Conservation (phyloP, 1,140 invertebrate genomes). For the Episyrphus balteatus region DNA sequence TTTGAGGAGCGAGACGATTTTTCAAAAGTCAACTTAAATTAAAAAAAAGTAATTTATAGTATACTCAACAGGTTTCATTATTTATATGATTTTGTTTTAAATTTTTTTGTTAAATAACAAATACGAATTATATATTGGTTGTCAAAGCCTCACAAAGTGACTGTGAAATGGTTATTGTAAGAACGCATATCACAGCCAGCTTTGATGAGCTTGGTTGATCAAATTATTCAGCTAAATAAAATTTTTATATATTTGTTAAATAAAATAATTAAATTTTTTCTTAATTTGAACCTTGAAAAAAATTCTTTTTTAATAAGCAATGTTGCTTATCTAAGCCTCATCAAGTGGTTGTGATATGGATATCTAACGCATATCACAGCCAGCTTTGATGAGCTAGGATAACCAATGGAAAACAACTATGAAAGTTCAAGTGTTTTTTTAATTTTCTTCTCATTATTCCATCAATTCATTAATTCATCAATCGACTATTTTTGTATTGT, state of each 20-base stretch:
- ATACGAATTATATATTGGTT: conserved; percentile 1
- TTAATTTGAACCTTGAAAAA: neutral
- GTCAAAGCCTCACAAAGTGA: conserved; percentile 51
- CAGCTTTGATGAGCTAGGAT: conserved; percentile 79
- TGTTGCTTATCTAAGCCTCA: conserved; percentile 39
- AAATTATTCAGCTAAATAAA: conserved; percentile 22
- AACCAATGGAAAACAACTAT: conserved; percentile 33
- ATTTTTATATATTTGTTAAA: neutral
- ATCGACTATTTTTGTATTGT: too few species aligned
- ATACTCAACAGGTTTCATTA: conserved; percentile 4
- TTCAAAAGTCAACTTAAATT: conserved; percentile 10
- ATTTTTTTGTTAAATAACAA: neutral
- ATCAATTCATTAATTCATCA: too few species aligned
- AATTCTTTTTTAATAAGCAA: conserved; percentile 11
- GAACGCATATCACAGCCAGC: conserved; percentile 79
- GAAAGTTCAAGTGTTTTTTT: too few species aligned
- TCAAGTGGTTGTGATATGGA: conserved; percentile 75
- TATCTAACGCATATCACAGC: conserved; percentile 70
- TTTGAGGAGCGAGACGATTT: conserved; percentile 62
- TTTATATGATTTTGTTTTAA: neutral
- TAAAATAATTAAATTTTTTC: neutral
- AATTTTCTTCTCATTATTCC: too few species aligned
- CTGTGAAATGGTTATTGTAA: conserved; percentile 57
- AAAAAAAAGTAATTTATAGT: conserved; percentile 1
- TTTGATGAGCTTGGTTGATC: conserved; percentile 67